phyloP scores from a whole-genome alignment of 2,113 vertebrate genomes.

The Phasianus colchicus region DNA sequence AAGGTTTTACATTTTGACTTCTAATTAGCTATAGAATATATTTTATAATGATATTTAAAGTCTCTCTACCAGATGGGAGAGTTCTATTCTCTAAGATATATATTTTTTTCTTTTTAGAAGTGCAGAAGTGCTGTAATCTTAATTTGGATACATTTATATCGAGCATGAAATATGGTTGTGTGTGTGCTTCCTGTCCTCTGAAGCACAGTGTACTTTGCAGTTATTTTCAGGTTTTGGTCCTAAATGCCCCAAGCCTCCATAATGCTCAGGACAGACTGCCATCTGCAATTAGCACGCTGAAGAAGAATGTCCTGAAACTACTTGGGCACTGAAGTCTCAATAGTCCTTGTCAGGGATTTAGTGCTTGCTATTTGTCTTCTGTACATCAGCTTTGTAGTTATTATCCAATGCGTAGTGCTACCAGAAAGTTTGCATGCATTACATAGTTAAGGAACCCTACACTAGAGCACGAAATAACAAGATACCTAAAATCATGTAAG shows the following conservation, averaged over 20 bases:
- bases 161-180: not conserved
- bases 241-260: fast-evolving
- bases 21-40: not conserved
- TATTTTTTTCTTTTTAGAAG: not conserved
- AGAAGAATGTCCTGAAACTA: not conserved
- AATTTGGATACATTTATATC: not conserved
- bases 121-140: not conserved
- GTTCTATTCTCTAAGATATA: not conserved
- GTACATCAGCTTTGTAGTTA: not conserved
- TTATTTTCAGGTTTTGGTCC: not conserved
- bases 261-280: not conserved
- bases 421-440: fast-evolving
- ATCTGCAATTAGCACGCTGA: not conserved
- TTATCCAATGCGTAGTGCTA: fast-evolving
- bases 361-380: not conserved
- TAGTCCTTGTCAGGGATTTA: not conserved
- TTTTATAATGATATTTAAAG: not conserved
- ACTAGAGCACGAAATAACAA: not conserved
- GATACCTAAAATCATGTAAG: not conserved
- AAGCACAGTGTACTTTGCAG: not conserved
- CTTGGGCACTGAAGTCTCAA: fast-evolving
- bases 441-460: not conserved
- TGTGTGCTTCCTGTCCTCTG: not conserved
- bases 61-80: not conserved
- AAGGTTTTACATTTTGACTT: not conserved